Evolutionary conservation across 2,113 vertebrate species (phyloP), one percentile per base, ranked within the genome.

Genomic region (Morone saxatilis): DNA sequence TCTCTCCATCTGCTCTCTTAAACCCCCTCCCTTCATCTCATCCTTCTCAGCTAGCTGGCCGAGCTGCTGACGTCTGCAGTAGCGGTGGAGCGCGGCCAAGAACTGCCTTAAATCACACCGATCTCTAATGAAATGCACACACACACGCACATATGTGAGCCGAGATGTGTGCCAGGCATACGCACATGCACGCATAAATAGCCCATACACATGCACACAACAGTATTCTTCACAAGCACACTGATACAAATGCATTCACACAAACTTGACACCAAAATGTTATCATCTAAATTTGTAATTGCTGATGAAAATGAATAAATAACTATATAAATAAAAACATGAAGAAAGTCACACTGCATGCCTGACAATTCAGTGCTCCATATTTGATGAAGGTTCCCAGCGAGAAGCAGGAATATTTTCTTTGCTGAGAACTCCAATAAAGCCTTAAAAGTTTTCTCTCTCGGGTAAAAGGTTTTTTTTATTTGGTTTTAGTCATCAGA

Each of bases 41-140:
- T 85, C 81, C 72, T 70, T 74, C 84, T 86, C 81, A 48, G 78
- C 83, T 38, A 60, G 77, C 76, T 75, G 57, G 81, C 75, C n/a
- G 19, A 40, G 70, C 88, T 93, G 94, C 89, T 94, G 94, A 94
- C 71, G 78, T 92, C 75, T 86, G 92, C 93, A 90, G 88, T 41
- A 76, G 78, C 72, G 13, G 43, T 86, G 84, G 88, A 93, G 86
- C 31, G 47, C 12, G 40, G 91, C 92, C 88, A 91, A 90, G 73
- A 85, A 65, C 86, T 31, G 62, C 83, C 67, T 90, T 93, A 93
- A 92, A 94, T 93, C 92, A 93, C 80, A 88, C 36, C 4, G 13
- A 71, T 62, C 82, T 68, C 71, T 86, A 86, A 87, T 92, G 71
- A 90, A 89, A 90, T 56, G 79, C 74, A 51, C 72, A 63, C 50